Percentiles rank a stretch among this genome's conserved stretches.
These are phyloP conservation scores for Patagioenas fasciata DNA, from an alignment of 2,113 vertebrate genomes.

Conservation along the genomic window DNA sequence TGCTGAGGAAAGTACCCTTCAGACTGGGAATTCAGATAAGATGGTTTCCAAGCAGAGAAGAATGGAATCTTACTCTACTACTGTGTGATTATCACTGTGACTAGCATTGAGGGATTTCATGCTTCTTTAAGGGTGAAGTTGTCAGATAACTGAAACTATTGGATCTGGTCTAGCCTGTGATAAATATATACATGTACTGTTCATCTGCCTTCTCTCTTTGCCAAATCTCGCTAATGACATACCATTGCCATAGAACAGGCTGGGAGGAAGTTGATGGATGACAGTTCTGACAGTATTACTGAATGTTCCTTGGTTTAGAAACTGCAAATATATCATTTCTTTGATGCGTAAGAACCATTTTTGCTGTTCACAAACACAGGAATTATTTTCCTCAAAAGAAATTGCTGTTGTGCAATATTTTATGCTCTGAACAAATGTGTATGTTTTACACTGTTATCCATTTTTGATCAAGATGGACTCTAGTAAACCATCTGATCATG, in stretches of 20 bases:
- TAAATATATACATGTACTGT: slow-evolving; percentile 43
- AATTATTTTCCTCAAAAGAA: slow-evolving; percentile 68
- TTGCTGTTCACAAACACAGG: slow-evolving; percentile 61
- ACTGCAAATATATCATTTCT: slow-evolving; percentile 54
- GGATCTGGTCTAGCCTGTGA: slow-evolving; percentile 37
- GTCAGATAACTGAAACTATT: slow-evolving; percentile 7
- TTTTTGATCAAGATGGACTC: slow-evolving; percentile 59
- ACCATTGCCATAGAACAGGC: slow-evolving; percentile 69
- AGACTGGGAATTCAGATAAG: slow-evolving; percentile 54
- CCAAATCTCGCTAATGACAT: slow-evolving; percentile 78
- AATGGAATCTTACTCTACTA: slow-evolving; percentile 83
- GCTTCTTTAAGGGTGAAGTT: slow-evolving; percentile 49
- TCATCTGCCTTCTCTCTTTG: slow-evolving; percentile 77
- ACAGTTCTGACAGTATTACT: slow-evolving; percentile 81
- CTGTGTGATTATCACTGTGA: slow-evolving; percentile 85
- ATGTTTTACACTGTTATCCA: slow-evolving; percentile 62
- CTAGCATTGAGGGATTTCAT: slow-evolving; percentile 16
- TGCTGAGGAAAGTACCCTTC: slow-evolving; percentile 75
- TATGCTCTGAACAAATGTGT: slow-evolving; percentile 79
- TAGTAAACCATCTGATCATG: slow-evolving; percentile 60
- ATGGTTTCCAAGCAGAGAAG: slow-evolving; percentile 76
- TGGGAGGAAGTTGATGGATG: slow-evolving; percentile 58
- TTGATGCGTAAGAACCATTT: slow-evolving; percentile 53
- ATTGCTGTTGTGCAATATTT: slow-evolving; percentile 86
- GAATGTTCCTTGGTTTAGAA: slow-evolving; percentile 72